These are phyloP conservation scores for Athalia cordata DNA, from an alignment of 2,888 invertebrate species.

Conservation along the genomic window DNA sequence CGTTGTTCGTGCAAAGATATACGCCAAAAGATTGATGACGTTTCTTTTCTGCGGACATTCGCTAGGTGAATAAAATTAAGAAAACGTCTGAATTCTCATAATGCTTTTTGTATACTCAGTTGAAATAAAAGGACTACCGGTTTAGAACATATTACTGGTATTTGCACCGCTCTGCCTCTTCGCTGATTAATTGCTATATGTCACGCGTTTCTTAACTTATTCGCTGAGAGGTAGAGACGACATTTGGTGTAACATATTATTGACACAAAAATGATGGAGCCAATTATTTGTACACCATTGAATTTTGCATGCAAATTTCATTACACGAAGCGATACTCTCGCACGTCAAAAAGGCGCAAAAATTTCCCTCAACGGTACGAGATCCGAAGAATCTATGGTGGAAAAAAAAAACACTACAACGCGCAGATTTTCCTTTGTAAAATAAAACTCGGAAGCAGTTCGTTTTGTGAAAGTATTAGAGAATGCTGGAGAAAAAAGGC, in stretches of 20 bases:
- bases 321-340: not conserved
- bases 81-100: constrained; percentile 11
- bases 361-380: not conserved
- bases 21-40: no score
- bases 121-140: no score
- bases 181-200: not conserved
- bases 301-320: not conserved
- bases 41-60: no score
- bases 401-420: not conserved
- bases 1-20: no score
- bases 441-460: not conserved
- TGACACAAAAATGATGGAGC: constrained; percentile 19
- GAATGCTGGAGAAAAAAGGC: not conserved
- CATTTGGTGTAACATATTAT: constrained; percentile 34
- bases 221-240: not conserved
- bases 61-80: not conserved
- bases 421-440: not conserved
- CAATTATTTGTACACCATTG: constrained; percentile 35
- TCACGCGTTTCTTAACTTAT: no score
- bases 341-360: not conserved
- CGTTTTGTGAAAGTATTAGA: not conserved
- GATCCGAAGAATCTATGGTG: not conserved
- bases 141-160: no score
- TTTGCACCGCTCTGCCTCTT: constrained; percentile 1
- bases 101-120: no score